Base-by-base conservation (phyloP, 2,888 invertebrate species). In the Eutolmus rufibarbis region DNA sequence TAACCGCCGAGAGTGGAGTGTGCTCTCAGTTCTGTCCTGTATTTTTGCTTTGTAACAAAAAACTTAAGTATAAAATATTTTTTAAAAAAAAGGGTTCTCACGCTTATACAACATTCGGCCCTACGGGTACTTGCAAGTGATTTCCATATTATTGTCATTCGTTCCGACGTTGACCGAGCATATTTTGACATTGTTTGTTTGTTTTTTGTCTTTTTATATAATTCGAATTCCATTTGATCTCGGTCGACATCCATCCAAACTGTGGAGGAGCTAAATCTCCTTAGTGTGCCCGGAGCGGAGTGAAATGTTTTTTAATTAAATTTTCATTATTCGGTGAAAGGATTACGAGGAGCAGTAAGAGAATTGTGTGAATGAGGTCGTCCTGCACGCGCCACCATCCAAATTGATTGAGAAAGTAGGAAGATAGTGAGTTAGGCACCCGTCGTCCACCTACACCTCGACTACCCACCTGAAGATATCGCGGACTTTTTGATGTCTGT, bases 231-330 rank as follows among this genome's bases (percentile, higher is more conserved):
- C 74, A 66, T 74, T 84, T 81, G 51, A 81, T 56, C 81, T 81
- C 81, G 31, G 23, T 28, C 81, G 31, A 12, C 81, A 81, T 56
- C 81, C 46, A 78, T 78, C 46, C 46, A 78, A 34, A 74, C 14
- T 1, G 37, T 81, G 28, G 81, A 56, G 31, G 34, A 16, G 28
- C 12, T 43, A 4, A 46, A 46, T 46, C 28, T 43, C 19, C 40
- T 14, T 51, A 7, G 31, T 51, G 66, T 23, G 23, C 23, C 23
- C 12, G 66, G 28, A 23, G 12, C 28, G 66, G 16, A 43, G 84
- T 84, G 74, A 66, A 66, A 74, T 74, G 74, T 74, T 74, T 84
- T 84, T 84, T 84, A 84, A 84, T 84, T 84, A 84, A 84, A 84
- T 84, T 74, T 84, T 84, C 51, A 84, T 84, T 66, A 74, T 51